Conservation (phyloP, 1,140 invertebrate species). For the Cydia amplana region DNA sequence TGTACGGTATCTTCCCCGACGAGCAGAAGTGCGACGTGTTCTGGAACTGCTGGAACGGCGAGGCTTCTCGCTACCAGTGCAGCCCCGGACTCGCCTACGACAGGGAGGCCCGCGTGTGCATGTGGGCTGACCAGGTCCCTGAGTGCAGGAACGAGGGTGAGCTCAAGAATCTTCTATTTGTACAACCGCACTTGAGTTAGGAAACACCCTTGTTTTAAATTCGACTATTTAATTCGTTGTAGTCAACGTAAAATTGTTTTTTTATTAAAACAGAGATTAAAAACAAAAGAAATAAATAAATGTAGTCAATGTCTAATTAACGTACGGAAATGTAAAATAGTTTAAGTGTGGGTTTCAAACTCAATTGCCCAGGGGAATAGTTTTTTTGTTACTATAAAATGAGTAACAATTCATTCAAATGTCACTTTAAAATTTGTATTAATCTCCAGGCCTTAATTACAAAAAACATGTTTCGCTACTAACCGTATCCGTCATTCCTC, state of each 20-base stretch:
- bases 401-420: too few relatives aligned
- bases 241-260: too few relatives aligned
- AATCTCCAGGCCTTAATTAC: background rate
- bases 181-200: background rate
- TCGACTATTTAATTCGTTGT: background rate
- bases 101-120: constrained; percentile 93
- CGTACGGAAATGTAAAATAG: too few relatives aligned
- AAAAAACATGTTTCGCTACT: background rate
- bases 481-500: constrained; percentile 36
- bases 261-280: too few relatives aligned
- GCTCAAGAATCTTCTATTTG: constrained; percentile 38
- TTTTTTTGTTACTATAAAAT: too few relatives aligned
- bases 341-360: too few relatives aligned
- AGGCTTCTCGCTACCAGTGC: constrained; percentile 95
- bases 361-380: too few relatives aligned
- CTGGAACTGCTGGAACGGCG: constrained; percentile 98
- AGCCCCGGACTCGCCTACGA: constrained; percentile 96
- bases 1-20: constrained; percentile 96
- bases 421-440: too few relatives aligned
- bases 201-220: too few relatives aligned
- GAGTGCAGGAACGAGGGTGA: constrained; percentile 93
- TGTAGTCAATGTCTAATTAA: background rate
- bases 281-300: too few relatives aligned
- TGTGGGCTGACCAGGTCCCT: constrained; percentile 96
- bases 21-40: constrained; percentile 94